Evolutionary conservation across 2,888 invertebrate species (phyloP).

Genomic region (Cordylochernes scorpioides): DNA sequence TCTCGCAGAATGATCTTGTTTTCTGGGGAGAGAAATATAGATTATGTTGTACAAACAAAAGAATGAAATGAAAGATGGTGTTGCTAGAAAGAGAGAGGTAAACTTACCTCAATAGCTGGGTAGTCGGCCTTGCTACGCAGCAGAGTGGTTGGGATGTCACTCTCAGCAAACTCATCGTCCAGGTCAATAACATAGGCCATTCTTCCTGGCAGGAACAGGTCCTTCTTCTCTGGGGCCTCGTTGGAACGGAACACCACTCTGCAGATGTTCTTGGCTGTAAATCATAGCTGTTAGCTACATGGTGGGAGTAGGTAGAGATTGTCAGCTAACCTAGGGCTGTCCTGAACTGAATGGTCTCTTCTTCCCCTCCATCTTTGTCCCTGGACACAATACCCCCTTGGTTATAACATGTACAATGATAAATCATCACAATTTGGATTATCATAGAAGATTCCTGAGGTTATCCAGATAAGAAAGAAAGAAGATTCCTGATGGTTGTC

Average conservation of each 20-base stretch:
- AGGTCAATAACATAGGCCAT: slow-evolving; percentile 97
- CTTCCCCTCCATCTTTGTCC: slow-evolving; percentile 14
- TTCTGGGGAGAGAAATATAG: slow-evolving; percentile 1
- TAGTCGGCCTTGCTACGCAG: slow-evolving; percentile 68
- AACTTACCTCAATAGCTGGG: slow-evolving; percentile 36
- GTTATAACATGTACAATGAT: not conserved
- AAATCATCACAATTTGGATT: not conserved
- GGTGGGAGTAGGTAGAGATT: slow-evolving; percentile 3
- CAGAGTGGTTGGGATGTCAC: slow-evolving; percentile 82
- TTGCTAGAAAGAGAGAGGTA: too few species aligned
- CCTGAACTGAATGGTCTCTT: slow-evolving; percentile 13
- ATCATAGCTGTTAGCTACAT: not conserved
- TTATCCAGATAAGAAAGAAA: too few species aligned
- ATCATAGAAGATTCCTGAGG: not conserved
- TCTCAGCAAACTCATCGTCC: slow-evolving; percentile 47
- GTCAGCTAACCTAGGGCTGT: slow-evolving; percentile 9
- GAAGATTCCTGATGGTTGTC: too few species aligned
- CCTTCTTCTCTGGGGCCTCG: slow-evolving; percentile 42
- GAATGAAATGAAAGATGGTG: too few species aligned
- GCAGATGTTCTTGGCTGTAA: slow-evolving; percentile 11
- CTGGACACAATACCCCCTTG: slow-evolving; percentile 1
- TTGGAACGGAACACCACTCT: slow-evolving; percentile 20
- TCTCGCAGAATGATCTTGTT: too few species aligned
- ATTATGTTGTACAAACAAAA: not conserved
- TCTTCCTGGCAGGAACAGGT: slow-evolving; percentile 71